Base-by-base conservation (phyloP, 1,140 invertebrate species). In the Stegodyphus dumicola region DNA sequence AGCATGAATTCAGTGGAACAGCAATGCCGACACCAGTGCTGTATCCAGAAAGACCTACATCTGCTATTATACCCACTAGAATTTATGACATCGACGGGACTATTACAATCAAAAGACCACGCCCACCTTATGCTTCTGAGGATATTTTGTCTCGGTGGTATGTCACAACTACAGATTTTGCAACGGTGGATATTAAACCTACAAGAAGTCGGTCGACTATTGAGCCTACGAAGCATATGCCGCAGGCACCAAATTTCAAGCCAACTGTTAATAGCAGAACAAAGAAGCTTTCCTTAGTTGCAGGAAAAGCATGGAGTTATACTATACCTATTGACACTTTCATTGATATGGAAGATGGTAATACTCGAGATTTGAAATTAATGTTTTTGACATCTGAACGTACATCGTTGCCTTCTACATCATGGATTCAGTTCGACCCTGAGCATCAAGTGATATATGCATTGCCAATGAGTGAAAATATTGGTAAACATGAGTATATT, bases 341-440 rank as follows among this genome's bases (percentile, higher is more conserved):
- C 90, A 92, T 90, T 56, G 96, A 98, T 90, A 88, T 92, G 5
- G 96, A 98, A 90, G 96, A 98, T 89, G 96, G 95, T 48, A 93
- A 93, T 78, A 95, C 96, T 73, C 92, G 94, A 51, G 93, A 94
- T 0, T 92, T 97, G 81, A 93, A 93, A 52, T 92, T 98, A 75
- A 90, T 89, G 48, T 93, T 96, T 85, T 88, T 89, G 49, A 92
- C 93, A 6, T 91, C 94, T 15, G 90, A 92, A 87, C 93, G 93
- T 6, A 92, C 92, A 71, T 92, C 93, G 6, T 90, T 96, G 18
- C 93, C 94, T 81, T 90, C 92, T 74, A 92, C 92, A 75, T 95
- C 94, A 17, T 97, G 96, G 96, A 92, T 97, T 81, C 95, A 96
- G 89, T 97, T 97, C 89, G 94, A 97, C 89, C 92, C 93, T 0